phyloP scores from a whole-genome alignment of 2,113 vertebrate genomes.

The Podiceps cristatus region DNA sequence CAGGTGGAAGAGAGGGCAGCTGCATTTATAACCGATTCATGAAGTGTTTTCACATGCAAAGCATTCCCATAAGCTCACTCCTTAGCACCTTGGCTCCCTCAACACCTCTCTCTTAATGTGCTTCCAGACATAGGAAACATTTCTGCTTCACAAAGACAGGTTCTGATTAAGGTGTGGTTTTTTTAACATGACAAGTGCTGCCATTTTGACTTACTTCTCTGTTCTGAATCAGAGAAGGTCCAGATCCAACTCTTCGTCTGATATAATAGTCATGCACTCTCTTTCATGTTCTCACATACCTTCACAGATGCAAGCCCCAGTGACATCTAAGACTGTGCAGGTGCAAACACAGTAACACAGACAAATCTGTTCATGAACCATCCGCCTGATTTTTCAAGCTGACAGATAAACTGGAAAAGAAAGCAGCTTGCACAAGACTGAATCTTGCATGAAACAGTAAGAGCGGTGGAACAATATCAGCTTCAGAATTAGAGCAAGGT shows the following conservation, averaged over 20 bases:
- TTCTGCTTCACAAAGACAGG: background rate
- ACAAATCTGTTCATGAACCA: background rate
- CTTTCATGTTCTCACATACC: background rate
- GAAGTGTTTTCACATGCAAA: background rate
- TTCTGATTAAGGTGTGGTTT: background rate
- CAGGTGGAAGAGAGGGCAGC: background rate
- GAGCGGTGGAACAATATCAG: background rate
- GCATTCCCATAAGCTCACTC: background rate
- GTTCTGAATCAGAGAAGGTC: background rate
- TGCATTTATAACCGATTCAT: background rate
- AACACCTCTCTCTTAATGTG: background rate
- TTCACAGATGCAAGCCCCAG: background rate
- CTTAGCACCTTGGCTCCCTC: background rate
- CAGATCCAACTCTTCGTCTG: background rate
- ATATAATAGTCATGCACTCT: background rate
- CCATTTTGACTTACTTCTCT: background rate
- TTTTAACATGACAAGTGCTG: background rate
- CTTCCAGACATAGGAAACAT: background rate
- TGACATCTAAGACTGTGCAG: background rate
- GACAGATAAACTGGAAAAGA: background rate
- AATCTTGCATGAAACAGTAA: background rate
- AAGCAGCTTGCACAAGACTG: background rate
- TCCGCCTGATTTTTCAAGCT: background rate
- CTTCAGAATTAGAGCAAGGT: background rate
- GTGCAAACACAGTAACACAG: background rate